phyloP scores from a whole-genome alignment of 2,113 vertebrate species.

The Anhinga rufa region DNA sequence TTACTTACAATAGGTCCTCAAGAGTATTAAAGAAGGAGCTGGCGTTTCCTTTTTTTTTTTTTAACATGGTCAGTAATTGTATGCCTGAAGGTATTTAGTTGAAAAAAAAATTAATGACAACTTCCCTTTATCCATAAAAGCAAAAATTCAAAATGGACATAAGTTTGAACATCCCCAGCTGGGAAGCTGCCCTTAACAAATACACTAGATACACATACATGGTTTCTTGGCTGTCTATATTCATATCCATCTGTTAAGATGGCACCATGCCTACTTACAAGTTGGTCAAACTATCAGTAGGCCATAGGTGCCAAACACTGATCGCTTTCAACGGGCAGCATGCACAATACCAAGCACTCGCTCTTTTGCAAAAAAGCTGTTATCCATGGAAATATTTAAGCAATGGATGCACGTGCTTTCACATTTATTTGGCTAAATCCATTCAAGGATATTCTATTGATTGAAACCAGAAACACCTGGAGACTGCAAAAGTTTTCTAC shows the following conservation, averaged over 20 bases:
- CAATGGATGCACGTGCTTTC: neutral
- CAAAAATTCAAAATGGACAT: conserved; percentile 73
- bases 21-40: neutral
- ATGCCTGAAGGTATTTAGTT: conserved; percentile 22
- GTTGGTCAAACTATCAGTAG: conserved; percentile 78
- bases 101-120: conserved; percentile 35
- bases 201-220: conserved; percentile 71
- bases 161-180: conserved; percentile 71
- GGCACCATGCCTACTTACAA: conserved; percentile 75
- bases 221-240: conserved; percentile 71
- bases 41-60: neutral
- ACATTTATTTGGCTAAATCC: neutral
- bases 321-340: conserved; percentile 71
- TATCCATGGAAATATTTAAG: conserved; percentile 26
- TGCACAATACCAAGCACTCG: conserved; percentile 42
- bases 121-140: conserved; percentile 62
- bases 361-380: conserved; percentile 37
- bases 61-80: conserved; percentile 1
- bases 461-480: neutral
- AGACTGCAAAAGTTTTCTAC: neutral
- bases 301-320: conserved; percentile 77
- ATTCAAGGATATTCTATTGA: neutral
- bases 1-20: neutral
- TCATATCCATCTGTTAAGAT: conserved; percentile 71
- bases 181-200: conserved; percentile 76